Evolutionary conservation across 2,888 invertebrate species (phyloP), one percentile per base, ranked within the genome.

Genomic region (Fissipunctia ypsillon): DNA sequence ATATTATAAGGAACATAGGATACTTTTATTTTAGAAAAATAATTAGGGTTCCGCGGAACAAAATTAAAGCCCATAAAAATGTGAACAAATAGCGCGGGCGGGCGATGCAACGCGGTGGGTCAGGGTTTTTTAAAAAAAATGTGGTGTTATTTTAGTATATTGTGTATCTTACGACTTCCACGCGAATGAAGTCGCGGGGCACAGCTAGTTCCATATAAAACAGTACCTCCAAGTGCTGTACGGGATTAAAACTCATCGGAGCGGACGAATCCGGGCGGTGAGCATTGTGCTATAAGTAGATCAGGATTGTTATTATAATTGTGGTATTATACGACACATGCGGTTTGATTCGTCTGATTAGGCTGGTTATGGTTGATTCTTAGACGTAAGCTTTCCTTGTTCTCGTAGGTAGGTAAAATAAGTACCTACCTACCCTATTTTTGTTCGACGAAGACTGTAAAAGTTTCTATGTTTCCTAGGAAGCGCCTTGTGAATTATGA

Each of bases 221-320:
- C 19, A 35, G 19, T 19, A 19, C 10, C 31, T 48, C 6, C n/a
- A n/a, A n/a, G 90, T 83, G 74, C 68, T 77, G 81, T 70, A 56
- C 88, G 89, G 92, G 91, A 94, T 95, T 95, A 95, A 95, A 94
- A 93, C 57, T 66, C 94, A 94, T 78, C 92, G 92, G 87, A 92
- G 94, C 95, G 95, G 76, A 88, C 88, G 85, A 88, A 89, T 89
- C 90, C 91, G 91, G 89, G 91, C 90, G 91, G 89, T 88, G 91
- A 90, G 91, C 91, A 92, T 93, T 94, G 94, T 94, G 72, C 70
- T 82, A 69, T 78, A n/a, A n/a, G n/a, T n/a, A 76, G 85, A 87
- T 88, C 84, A 74, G 88, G 89, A 90, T 93, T 93, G 92, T 92
- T 93, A 93, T 93, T 92, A 90, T 92, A 91, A 92, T 91, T 87